These are phyloP conservation scores for Brachypalpus laphriformis DNA, from an alignment of 2,888 invertebrate genomes.

Conservation along the genomic window DNA sequence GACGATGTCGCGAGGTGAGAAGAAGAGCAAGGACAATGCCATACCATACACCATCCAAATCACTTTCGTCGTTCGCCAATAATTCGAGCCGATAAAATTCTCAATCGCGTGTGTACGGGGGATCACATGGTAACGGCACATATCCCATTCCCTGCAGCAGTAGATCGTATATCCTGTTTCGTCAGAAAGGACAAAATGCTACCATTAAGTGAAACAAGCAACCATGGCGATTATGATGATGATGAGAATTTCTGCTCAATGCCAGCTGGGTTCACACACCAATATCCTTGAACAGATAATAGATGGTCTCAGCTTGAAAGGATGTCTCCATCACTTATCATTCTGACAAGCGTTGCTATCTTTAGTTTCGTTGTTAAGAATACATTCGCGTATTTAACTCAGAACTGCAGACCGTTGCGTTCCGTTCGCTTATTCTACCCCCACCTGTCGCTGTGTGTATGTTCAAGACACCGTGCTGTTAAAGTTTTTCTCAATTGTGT, in stretches of 20 bases:
- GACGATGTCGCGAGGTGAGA: not conserved
- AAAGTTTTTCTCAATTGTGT: slow-evolving; percentile 3
- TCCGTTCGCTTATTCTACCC: not conserved
- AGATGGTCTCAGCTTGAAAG: not conserved
- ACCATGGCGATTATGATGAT: slow-evolving; percentile 16
- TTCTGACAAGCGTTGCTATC: slow-evolving; percentile 4
- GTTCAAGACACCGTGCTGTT: no score
- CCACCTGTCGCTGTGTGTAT: not conserved
- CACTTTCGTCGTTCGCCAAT: slow-evolving; percentile 31
- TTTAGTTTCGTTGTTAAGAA: not conserved
- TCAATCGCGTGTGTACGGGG: not conserved
- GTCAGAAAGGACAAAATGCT: no score
- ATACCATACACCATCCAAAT: slow-evolving; percentile 24
- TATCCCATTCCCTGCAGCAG: not conserved
- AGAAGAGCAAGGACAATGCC: slow-evolving; percentile 6
- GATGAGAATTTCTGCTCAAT: slow-evolving; percentile 9
- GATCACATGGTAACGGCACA: not conserved
- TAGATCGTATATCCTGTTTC: no score
- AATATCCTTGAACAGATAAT: not conserved
- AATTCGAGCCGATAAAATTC: slow-evolving; percentile 5
- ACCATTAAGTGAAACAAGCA: slow-evolving; percentile 2
- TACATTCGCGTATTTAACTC: not conserved
- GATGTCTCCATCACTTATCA: slow-evolving; percentile 9
- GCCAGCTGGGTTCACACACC: slow-evolving; percentile 41
- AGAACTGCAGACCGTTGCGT: not conserved